Conservation (phyloP, 35 echinoderm and acorn worm species). For the Apostichopus japonicus region DNA sequence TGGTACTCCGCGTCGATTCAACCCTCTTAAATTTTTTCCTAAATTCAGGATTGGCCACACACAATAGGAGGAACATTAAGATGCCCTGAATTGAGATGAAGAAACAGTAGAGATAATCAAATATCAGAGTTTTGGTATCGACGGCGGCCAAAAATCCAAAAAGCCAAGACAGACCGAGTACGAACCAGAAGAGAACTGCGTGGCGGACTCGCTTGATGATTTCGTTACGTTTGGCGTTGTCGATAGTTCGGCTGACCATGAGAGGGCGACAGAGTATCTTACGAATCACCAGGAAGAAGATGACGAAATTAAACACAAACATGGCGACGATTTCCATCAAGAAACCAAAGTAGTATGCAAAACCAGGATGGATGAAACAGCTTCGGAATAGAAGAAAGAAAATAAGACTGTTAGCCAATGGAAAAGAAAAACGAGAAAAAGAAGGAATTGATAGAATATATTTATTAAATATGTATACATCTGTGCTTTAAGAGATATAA, state of each 20-base stretch:
- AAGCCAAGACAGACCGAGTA: slow-evolving; percentile 35
- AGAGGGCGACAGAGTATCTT: slow-evolving; percentile 41
- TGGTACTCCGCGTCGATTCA: too few relatives aligned
- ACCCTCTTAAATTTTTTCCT: neutral
- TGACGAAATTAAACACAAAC: slow-evolving; percentile 24
- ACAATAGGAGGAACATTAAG: slow-evolving; percentile 26
- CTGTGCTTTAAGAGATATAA: too few relatives aligned
- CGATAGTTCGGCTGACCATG: neutral
- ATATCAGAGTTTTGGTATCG: slow-evolving; percentile 29
- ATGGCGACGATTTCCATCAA: slow-evolving; percentile 11
- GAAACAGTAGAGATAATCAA: slow-evolving; percentile 43
- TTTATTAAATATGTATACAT: too few relatives aligned
- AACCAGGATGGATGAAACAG: slow-evolving; percentile 32
- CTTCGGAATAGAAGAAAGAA: neutral
- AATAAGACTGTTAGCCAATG: neutral
- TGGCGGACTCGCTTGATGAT: slow-evolving; percentile 39
- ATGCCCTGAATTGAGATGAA: slow-evolving; percentile 29
- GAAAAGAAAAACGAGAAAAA: neutral
- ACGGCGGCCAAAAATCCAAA: slow-evolving; percentile 36
- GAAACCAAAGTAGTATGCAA: slow-evolving; percentile 28
- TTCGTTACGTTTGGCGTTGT: slow-evolving; percentile 2
- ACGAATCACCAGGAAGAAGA: slow-evolving; percentile 9
- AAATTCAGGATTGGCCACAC: slow-evolving; percentile 47
- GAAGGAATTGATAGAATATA: neutral
- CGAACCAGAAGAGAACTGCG: slow-evolving; percentile 40